Percentiles rank a stretch among this genome's conserved stretches.
Conservation (phyloP, 2,888 invertebrate genomes). For the Polylopha cassiicola region DNA sequence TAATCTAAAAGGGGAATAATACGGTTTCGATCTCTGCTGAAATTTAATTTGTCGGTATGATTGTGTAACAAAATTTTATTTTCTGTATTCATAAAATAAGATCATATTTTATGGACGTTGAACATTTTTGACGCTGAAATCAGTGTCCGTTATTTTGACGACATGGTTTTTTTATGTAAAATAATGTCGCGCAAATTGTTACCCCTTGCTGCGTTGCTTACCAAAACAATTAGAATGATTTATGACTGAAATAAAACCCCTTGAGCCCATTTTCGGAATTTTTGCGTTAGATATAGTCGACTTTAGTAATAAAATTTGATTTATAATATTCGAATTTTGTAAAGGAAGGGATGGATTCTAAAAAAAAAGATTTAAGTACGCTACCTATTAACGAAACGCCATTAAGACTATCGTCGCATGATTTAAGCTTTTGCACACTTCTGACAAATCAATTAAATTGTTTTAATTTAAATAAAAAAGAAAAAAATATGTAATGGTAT, state of each 20-base stretch:
- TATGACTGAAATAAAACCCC: slow-evolving; percentile 67
- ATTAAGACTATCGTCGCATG: no score
- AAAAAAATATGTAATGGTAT: no score
- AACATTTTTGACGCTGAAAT: no score
- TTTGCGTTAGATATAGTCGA: slow-evolving; percentile 60
- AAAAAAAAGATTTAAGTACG: slow-evolving; percentile 16
- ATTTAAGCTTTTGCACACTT: no score
- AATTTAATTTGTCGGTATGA: no score
- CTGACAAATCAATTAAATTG: no score
- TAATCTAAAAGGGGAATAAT: no score
- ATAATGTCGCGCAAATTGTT: slow-evolving; percentile 29
- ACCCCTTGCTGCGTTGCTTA: slow-evolving; percentile 49
- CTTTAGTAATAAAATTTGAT: slow-evolving; percentile 58
- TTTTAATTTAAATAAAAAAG: no score
- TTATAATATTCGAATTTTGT: slow-evolving; percentile 49
- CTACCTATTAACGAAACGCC: slow-evolving; percentile 12
- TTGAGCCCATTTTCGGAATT: slow-evolving; percentile 62
- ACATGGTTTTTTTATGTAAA: slow-evolving; percentile 13
- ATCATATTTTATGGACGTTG: no score
- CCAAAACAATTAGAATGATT: slow-evolving; percentile 71
- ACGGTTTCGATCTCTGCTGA: no score
- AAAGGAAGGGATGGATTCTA: slow-evolving; percentile 34
- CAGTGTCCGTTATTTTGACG: slow-evolving; percentile 6
- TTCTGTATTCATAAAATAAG: no score
- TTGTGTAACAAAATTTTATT: no score